Percentiles rank a stretch among this genome's conserved stretches.
phyloP scores from a whole-genome alignment of 2,113 vertebrate species.

The Lonchura striata region DNA sequence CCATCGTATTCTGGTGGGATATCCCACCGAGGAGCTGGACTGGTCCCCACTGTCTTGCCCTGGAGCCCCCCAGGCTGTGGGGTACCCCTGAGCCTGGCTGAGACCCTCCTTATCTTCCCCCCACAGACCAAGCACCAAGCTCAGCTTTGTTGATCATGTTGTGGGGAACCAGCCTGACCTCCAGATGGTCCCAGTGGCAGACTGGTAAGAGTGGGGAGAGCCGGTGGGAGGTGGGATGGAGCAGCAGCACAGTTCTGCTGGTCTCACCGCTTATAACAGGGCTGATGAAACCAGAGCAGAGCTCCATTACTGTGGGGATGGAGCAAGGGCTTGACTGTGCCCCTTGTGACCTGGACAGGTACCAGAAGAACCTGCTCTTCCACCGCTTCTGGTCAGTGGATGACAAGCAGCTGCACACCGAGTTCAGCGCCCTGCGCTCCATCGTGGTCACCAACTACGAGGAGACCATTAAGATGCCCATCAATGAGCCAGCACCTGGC shows the following conservation, averaged over 20 bases:
- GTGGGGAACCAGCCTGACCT: constrained; percentile 93
- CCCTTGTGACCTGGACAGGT: constrained; percentile 73
- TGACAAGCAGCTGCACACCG: constrained; percentile 91
- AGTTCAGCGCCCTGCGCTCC: constrained; percentile 92
- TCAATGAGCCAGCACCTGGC: constrained; percentile 88
- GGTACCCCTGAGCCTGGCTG: not conserved
- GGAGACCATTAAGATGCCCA: constrained; percentile 96
- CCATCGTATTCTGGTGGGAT: accelerated
- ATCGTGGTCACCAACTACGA: constrained; percentile 93
- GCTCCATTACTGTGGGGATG: accelerated
- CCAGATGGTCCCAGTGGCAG: constrained; percentile 86
- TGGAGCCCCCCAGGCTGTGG: accelerated
- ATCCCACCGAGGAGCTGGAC: not conserved
- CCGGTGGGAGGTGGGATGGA: not conserved
- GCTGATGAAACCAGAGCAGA: not conserved
- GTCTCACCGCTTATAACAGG: accelerated
- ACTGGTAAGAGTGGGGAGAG: constrained; percentile 79
- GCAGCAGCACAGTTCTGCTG: not conserved
- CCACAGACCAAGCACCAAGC: constrained; percentile 76
- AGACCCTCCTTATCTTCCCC: not conserved
- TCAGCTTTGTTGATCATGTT: constrained; percentile 88
- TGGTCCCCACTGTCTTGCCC: not conserved
- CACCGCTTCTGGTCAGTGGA: constrained; percentile 98
- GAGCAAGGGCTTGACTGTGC: accelerated
- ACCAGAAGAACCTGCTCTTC: constrained; percentile 89